Conservation (phyloP, 2,797 vertebrate genomes). For the Mastacembelus armatus region DNA sequence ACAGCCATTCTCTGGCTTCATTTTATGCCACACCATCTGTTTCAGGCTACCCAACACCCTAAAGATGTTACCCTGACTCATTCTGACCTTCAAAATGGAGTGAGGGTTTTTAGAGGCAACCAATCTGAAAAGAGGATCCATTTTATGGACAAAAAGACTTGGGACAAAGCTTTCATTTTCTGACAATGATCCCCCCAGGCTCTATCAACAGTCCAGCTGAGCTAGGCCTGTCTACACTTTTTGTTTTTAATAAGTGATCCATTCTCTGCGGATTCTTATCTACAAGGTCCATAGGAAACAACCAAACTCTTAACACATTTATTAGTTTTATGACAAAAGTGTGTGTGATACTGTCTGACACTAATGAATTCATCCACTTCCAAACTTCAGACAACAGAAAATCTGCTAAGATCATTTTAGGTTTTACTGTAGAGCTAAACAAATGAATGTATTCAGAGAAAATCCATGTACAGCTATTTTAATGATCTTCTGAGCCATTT, state of each 20-base stretch:
- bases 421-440: background rate
- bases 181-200: conserved; percentile 44
- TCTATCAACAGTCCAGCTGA: conserved; percentile 42
- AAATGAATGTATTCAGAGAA: background rate
- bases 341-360: conserved; percentile 44
- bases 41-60: conserved; percentile 39
- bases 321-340: conserved; percentile 53
- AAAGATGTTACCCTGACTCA: conserved; percentile 49
- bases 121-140: conserved; percentile 46
- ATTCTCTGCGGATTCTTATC: conserved; percentile 58
- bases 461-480: background rate
- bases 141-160: conserved; percentile 40
- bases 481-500: background rate
- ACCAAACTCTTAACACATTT: conserved; percentile 46
- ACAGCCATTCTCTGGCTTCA: conserved; percentile 16
- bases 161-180: conserved; percentile 72
- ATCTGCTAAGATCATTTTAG: background rate
- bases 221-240: conserved; percentile 19
- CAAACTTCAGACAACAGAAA: background rate
- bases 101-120: conserved; percentile 42
- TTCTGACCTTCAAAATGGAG: conserved; percentile 56
- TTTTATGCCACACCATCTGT: conserved; percentile 60
- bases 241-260: conserved; percentile 68
- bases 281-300: conserved; percentile 49
- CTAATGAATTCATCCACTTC: conserved; percentile 22